A percentile compares a stretch with the other conserved stretches of the same genome.
Conservation (phyloP, 1,140 invertebrate species). For the Drosophila novamexicana region DNA sequence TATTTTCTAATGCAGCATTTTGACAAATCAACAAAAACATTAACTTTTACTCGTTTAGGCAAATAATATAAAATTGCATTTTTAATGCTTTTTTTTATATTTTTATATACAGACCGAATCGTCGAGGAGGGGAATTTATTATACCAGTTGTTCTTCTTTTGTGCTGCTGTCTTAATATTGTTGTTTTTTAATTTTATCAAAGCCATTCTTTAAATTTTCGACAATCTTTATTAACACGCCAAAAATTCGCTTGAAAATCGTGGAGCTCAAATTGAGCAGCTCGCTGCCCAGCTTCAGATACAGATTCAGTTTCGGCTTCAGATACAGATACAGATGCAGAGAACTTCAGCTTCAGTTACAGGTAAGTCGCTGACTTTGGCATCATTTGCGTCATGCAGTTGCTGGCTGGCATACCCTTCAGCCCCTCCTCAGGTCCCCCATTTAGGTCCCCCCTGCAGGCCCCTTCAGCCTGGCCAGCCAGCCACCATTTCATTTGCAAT, state of each 20-base stretch:
- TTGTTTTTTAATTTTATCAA: slow-evolving; percentile 55
- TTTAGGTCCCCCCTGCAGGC: no score
- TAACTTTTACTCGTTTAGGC: slow-evolving; percentile 38
- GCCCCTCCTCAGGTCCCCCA: not conserved
- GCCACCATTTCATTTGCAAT: slow-evolving; percentile 72
- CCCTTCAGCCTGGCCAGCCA: not conserved
- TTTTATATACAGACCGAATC: slow-evolving; percentile 14
- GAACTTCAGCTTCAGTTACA: slow-evolving; percentile 60
- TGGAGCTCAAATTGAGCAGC: slow-evolving; percentile 7
- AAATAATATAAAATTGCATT: slow-evolving; percentile 63
- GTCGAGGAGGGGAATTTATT: slow-evolving; percentile 43
- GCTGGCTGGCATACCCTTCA: slow-evolving; percentile 30
- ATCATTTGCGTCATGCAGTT: slow-evolving; percentile 75
- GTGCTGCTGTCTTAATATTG: slow-evolving; percentile 23
- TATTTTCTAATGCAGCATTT: not conserved
- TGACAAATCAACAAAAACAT: slow-evolving; percentile 11
- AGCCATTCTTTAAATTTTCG: slow-evolving; percentile 74
- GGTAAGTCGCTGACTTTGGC: slow-evolving; percentile 64
- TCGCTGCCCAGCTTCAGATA: not conserved
- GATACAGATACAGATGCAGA: slow-evolving; percentile 14
- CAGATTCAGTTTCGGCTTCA: not conserved
- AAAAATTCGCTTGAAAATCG: slow-evolving; percentile 62
- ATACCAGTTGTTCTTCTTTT: slow-evolving; percentile 61
- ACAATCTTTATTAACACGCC: slow-evolving; percentile 71
- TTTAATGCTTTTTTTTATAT: slow-evolving; percentile 41